Conservation (phyloP, 2,888 invertebrate species). For the Aricia artaxerxes region DNA sequence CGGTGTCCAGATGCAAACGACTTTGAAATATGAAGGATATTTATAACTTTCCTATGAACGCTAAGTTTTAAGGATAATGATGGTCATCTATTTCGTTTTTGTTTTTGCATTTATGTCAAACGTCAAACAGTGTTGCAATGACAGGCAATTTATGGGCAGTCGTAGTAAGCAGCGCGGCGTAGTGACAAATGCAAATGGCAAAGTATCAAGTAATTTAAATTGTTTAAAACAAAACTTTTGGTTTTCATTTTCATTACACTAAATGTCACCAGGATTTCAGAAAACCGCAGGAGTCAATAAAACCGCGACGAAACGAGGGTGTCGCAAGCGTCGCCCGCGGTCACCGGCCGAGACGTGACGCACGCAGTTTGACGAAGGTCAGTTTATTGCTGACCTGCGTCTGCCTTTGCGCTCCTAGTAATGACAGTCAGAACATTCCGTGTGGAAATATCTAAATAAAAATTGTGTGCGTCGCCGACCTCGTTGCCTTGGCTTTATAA, state of each 20-base stretch:
- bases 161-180: neutral
- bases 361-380: conserved; percentile 77
- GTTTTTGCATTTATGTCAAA: conserved; percentile 6
- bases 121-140: neutral
- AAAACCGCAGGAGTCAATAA: conserved; percentile 77
- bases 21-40: conserved; percentile 79
- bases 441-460: conserved; percentile 33
- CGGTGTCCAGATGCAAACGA: conserved; percentile 77
- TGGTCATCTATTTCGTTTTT: conserved; percentile 16
- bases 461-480: neutral
- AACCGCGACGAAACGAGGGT: conserved; percentile 66
- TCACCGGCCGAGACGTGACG: conserved; percentile 63
- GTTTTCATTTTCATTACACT: conserved; percentile 71
- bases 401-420: conserved; percentile 71
- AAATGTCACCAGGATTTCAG: conserved; percentile 69
- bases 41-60: conserved; percentile 57
- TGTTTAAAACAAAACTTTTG: conserved; percentile 41
- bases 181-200: neutral
- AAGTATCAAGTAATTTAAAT: neutral
- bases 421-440: conserved; percentile 53
- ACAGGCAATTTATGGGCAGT: neutral
- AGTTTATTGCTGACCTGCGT: conserved; percentile 80
- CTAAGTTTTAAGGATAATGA: conserved; percentile 23
- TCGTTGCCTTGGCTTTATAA: neutral
- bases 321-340: conserved; percentile 51